Percentiles rank a stretch among this genome's conserved stretches.
phyloP scores from a whole-genome alignment of 2,888 invertebrate species.

The Dimorphilus gyrociliatus region DNA sequence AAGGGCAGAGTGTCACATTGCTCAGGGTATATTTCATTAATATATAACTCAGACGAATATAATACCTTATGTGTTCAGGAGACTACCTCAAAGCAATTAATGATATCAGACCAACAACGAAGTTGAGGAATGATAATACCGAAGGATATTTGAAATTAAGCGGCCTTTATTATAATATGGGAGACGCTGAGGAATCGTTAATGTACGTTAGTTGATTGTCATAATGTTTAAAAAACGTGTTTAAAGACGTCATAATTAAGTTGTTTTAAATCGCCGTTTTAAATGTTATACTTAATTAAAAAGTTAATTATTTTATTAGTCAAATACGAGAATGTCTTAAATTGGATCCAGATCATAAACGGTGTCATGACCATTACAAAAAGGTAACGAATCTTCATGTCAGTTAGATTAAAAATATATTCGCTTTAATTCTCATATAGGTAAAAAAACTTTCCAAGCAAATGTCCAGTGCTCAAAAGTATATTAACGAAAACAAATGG shows the following conservation, averaged over 20 bases:
- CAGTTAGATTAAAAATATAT: too few species aligned
- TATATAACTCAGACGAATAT: conserved; percentile 7
- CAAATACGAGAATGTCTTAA: conserved; percentile 92
- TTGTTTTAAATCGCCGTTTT: too few species aligned
- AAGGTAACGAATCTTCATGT: conserved; percentile 53
- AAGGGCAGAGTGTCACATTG: conserved; percentile 67
- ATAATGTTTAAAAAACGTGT: too few species aligned
- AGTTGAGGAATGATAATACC: conserved; percentile 78
- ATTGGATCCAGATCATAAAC: conserved; percentile 89
- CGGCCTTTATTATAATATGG: conserved; percentile 66
- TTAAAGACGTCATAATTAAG: too few species aligned
- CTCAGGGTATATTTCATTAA: too few species aligned
- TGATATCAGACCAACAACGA: conserved; percentile 74
- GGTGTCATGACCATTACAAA: conserved; percentile 89
- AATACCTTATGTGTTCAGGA: too few species aligned
- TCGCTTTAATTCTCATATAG: too few species aligned
- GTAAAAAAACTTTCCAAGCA: conserved; percentile 76
- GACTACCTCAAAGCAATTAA: conserved; percentile 55
- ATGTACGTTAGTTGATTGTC: conserved; percentile 44
- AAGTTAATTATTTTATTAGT: conserved; percentile 36
- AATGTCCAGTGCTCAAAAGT: conserved; percentile 37
- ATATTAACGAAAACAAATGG: conserved; percentile 23
- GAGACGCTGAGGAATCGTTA: conserved; percentile 74
- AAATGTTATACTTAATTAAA: too few species aligned
- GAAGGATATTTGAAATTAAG: conserved; percentile 68